Percentiles rank a stretch among this genome's conserved stretches.
Conservation (phyloP, 2,888 invertebrate species). For the Fragum sueziense region DNA sequence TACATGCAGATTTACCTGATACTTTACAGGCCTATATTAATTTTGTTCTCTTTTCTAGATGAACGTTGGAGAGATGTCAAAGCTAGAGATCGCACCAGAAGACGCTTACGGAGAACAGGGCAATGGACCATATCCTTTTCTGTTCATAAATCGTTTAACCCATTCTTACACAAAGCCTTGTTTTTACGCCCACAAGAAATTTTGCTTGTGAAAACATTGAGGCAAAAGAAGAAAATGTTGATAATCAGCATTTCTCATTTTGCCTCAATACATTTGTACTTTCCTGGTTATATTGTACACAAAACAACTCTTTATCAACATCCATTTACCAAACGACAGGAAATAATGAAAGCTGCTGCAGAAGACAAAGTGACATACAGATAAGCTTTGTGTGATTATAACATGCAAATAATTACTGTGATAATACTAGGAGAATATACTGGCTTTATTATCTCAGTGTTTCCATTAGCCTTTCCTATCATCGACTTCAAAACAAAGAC, state of each 20-base stretch:
- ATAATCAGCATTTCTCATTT: background rate
- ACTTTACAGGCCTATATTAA: too few relatives aligned
- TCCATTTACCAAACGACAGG: background rate
- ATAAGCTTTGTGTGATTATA: too few relatives aligned
- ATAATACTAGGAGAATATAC: too few relatives aligned
- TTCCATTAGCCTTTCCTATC: too few relatives aligned
- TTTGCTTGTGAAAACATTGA: background rate
- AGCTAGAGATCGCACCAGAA: constrained; percentile 54
- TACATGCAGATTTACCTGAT: too few relatives aligned
- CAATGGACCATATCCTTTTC: background rate
- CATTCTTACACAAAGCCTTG: background rate
- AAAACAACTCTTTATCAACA: background rate
- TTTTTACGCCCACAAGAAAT: background rate
- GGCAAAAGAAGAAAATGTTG: background rate
- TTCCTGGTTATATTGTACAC: background rate
- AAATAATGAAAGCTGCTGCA: too few relatives aligned
- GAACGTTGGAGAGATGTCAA: constrained; percentile 49
- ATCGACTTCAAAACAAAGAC: too few relatives aligned
- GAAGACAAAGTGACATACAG: too few relatives aligned
- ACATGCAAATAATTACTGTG: too few relatives aligned
- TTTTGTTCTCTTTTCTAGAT: constrained; percentile 38
- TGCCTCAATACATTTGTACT: background rate
- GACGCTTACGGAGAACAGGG: constrained; percentile 52
- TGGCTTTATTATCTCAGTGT: too few relatives aligned
- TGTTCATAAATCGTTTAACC: background rate